Base-by-base conservation (phyloP, 2,797 vertebrate genomes). In the Phataginus tricuspis region DNA sequence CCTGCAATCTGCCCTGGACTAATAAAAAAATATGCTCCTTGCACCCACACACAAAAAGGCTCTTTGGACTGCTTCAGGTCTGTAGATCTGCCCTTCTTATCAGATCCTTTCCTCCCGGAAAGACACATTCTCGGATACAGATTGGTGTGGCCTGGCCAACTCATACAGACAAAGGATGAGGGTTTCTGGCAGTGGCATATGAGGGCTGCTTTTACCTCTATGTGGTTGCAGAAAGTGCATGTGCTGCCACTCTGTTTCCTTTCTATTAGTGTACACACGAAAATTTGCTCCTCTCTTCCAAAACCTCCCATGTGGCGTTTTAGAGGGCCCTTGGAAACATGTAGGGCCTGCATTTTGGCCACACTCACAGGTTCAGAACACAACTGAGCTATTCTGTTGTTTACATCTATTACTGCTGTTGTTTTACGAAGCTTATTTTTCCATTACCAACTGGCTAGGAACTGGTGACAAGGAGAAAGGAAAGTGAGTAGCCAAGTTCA, bases 101-200 rank as follows among this genome's bases (percentile, higher is more conserved):
- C 23, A 64, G 66, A 51, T 53, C 55, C 74, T 53, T 64, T 61
- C 59, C 29, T 80, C 63, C 45, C 45, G 61, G 8, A 91, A 85
- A 95, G 88, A 49, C 37, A 77, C 23, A 29, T 66, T 91, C n/a
- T 90, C 55, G 75, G 83, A 83, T 10, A 84, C 39, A 69, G 77
- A 45, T 92, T 77, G 84, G 85, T 87, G 90, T 90, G 86, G n/a
- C 79, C 86, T 86, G 61, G 23, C 4, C 34, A 39, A 78, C 49
- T 61, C n/a, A n/a, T 37, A 6, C 14, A 27, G 13, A 68, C 72
- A 61, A 89, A 87, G 14, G 27, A 51, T 9, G 55, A 86, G 29
- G 12, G 42, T 29, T 88, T 86, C 64, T 37, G 19, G 77, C 34
- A 87, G 42, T 42, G 66, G 27, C 39, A 27, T 10, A 2, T 37